Percentiles rank a stretch among this genome's conserved stretches.
These are phyloP conservation scores for Anolis carolinensis DNA, from an alignment of 2,113 vertebrate genomes.

Conservation along the genomic window DNA sequence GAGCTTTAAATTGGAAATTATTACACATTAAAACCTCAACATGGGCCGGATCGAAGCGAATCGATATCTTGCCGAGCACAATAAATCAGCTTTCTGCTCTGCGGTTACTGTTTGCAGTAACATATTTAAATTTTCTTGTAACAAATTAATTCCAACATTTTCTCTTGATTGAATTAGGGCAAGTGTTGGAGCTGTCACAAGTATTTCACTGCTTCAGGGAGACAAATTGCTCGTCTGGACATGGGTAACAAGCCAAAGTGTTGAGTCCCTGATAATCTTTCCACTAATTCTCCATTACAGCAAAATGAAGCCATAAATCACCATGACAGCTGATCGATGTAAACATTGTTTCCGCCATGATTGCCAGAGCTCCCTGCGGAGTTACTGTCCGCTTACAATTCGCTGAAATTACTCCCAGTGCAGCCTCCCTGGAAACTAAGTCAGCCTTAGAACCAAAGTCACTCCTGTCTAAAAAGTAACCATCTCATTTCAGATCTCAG, in stretches of 20 bases:
- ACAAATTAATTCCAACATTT: conserved; percentile 99
- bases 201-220: conserved; percentile 97
- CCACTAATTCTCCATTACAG: conserved; percentile 99
- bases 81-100: conserved; percentile 97
- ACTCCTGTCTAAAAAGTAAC: conserved; percentile 86
- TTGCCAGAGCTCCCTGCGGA: conserved; percentile 99
- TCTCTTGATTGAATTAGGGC: conserved; percentile 99
- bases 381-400: conserved; percentile 98
- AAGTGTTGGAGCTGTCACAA: conserved; percentile 99
- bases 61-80: conserved; percentile 97
- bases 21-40: conserved; percentile 99
- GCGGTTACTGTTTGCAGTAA: conserved; percentile 94
- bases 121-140: conserved; percentile 99
- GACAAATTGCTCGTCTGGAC: conserved; percentile 99
- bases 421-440: conserved; percentile 80
- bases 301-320: conserved; percentile 99
- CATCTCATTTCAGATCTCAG: conserved; percentile 90
- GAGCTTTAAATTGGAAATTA: conserved; percentile 99
- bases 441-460: conserved; percentile 81
- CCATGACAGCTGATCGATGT: conserved; percentile 99
- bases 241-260: conserved; percentile 99
- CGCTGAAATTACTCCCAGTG: conserved; percentile 93
- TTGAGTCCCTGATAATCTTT: conserved; percentile 99
- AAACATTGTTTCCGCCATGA: conserved; percentile 99
- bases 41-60: conserved; percentile 93